Evolutionary conservation across 2,888 invertebrate species (phyloP), one percentile per base, ranked within the genome.

Genomic region (Spicauda simplicius): DNA sequence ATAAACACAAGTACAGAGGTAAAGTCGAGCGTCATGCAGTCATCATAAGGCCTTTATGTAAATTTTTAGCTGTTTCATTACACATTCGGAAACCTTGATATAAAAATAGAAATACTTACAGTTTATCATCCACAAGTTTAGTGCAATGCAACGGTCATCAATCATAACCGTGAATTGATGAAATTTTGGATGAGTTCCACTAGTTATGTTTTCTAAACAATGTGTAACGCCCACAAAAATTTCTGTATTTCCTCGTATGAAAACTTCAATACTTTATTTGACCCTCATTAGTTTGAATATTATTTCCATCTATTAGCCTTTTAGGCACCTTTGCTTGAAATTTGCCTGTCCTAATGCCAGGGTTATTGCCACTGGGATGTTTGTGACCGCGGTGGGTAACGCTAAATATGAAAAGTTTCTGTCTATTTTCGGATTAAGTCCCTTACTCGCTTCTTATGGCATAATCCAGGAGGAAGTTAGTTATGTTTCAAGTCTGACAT

Each of bases 81-180:
- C 60, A 16, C 52, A 25, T 52, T 33, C 52, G 11, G 33, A 50
- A 60, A 33, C 30, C 59, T 59, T 30, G 30, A 59, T 59, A 48
- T 30, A 60, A 52, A 52, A 59, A 59, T 50, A 59, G 59, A 52
- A 52, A 60, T 30, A 50, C 60, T 30, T 19, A 61, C 25, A 25
- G 61, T 61, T 53, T 41, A 61, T 61, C 61, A 53, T 53, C 52
- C 53, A 53, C n/a, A 37, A 45, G 25, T 53, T 53, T 25, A 37
- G 16, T 53, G 61, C 52, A n/a, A 53, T 61, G 52, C 61, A 62
- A 62, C 41, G 19, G 12, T 45, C 62, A 62, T 62, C 62, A 62
- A 62, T 62, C 62, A 62, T 5, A 19, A 54, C 54, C 53, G 61
- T 62, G 61, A 62, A 19, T 62, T 20, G 45, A 62, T 53, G 62